Percentiles rank a stretch among this genome's conserved stretches.
These are phyloP conservation scores for Micronisus gabar DNA, from an alignment of 2,113 vertebrate species.

Conservation along the genomic window DNA sequence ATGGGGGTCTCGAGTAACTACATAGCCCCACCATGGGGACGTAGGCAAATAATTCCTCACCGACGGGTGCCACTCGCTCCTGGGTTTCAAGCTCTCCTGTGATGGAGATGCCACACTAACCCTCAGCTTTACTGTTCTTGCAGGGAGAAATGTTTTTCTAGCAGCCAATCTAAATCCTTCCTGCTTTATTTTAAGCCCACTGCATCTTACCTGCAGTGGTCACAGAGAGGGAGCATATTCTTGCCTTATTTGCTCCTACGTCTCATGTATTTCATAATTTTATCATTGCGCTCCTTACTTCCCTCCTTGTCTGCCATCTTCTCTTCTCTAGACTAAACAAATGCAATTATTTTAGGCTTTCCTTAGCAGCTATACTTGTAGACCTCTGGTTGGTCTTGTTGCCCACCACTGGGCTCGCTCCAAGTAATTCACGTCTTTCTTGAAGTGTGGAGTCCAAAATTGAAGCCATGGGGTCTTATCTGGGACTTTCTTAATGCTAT, in stretches of 20 bases:
- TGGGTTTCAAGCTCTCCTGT: neutral
- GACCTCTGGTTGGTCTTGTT: neutral
- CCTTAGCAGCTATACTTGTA: neutral
- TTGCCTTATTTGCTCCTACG: neutral
- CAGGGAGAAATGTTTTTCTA: neutral
- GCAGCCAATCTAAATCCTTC: neutral
- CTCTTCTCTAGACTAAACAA: neutral
- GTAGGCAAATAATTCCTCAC: neutral
- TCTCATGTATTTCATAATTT: neutral
- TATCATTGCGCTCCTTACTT: neutral
- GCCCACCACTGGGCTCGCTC: neutral
- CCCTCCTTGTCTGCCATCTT: neutral
- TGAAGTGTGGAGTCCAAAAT: neutral
- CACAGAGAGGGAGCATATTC: neutral
- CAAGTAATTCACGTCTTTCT: neutral
- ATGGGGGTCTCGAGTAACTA: neutral
- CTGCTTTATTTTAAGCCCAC: neutral
- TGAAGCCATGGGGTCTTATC: neutral
- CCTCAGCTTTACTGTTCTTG: neutral
- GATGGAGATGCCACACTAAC: neutral
- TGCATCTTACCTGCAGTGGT: neutral
- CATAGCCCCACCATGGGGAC: neutral
- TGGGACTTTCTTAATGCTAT: neutral
- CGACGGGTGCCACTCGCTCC: rapidly evolving
- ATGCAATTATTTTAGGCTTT: neutral